phyloP scores from a whole-genome alignment of 2,888 invertebrate species.

The Sinopyrophorus schimmeli region DNA sequence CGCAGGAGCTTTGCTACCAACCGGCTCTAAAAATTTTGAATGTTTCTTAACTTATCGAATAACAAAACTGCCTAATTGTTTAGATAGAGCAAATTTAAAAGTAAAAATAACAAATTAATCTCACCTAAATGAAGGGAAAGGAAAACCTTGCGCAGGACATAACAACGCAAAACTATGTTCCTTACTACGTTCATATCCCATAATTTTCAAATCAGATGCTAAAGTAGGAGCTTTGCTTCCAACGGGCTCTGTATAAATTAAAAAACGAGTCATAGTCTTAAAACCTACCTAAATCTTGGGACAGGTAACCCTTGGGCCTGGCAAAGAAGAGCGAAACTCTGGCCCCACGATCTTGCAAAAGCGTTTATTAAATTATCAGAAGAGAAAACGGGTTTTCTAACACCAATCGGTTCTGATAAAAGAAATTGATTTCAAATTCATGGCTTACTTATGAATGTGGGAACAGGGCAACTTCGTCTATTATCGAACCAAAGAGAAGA shows the following conservation, averaged over 20 bases:
- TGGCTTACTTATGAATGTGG: conserved; percentile 57
- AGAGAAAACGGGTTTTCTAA: conserved; percentile 72
- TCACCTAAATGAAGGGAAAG: conserved; percentile 67
- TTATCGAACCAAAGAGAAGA: neutral
- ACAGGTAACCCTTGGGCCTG: conserved; percentile 76
- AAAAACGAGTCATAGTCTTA: conserved; percentile 4
- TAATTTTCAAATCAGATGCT: conserved; percentile 64
- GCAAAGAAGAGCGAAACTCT: conserved; percentile 71
- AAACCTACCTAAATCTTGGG: conserved; percentile 44
- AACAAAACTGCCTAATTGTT: conserved; percentile 9
- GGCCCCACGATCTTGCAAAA: conserved; percentile 66
- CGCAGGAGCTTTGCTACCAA: conserved; percentile 60
- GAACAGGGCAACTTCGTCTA: conserved; percentile 66
- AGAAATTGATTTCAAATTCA: conserved; percentile 48
- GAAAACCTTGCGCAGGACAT: conserved; percentile 72
- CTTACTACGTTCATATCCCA: conserved; percentile 63
- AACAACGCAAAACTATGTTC: conserved; percentile 65
- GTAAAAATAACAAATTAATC: conserved; percentile 9
- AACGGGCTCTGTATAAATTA: conserved; percentile 59
- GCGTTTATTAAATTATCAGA: conserved; percentile 70
- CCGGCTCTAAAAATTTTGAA: conserved; percentile 61
- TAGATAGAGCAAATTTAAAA: conserved; percentile 1
- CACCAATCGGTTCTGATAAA: conserved; percentile 49
- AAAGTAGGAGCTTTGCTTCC: conserved; percentile 66
- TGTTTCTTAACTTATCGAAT: too few relatives aligned